phyloP scores from a whole-genome alignment of 2,797 vertebrate species.

The Spheniscus humboldti region DNA sequence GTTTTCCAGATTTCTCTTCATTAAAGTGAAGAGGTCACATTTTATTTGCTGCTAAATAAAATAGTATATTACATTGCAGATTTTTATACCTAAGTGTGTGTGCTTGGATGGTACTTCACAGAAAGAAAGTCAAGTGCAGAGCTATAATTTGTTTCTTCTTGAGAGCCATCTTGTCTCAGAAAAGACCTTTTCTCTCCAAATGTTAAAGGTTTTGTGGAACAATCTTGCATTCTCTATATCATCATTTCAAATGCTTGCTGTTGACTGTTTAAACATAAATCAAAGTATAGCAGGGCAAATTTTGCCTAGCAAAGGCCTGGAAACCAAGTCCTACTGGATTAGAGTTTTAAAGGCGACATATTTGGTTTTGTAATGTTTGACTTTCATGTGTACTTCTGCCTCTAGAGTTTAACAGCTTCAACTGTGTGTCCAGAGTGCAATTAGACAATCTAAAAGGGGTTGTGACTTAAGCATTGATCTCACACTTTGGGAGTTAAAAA shows the following conservation, averaged over 20 bases:
- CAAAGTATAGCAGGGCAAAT: neutral
- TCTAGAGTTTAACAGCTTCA: neutral
- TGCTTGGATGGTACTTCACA: constrained; percentile 27
- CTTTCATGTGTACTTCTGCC: neutral
- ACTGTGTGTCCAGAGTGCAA: neutral
- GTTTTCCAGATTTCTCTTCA: constrained; percentile 59
- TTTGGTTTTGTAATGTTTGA: neutral
- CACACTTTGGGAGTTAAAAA: neutral
- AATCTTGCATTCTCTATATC: neutral
- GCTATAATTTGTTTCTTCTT: constrained; percentile 15
- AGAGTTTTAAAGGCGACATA: neutral
- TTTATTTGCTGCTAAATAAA: constrained; percentile 60
- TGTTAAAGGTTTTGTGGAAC: neutral
- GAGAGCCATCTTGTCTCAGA: constrained; percentile 40
- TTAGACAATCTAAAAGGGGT: neutral
- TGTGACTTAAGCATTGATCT: neutral
- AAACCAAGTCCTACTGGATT: neutral
- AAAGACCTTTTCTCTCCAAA: constrained; percentile 25
- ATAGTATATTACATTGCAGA: constrained; percentile 16
- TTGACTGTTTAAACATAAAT: constrained; percentile 1
- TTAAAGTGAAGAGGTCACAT: constrained; percentile 46
- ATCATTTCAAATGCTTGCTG: neutral
- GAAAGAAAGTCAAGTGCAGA: constrained; percentile 21
- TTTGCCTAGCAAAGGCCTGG: neutral
- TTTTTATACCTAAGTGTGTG: constrained; percentile 16